phyloP scores from a whole-genome alignment of 2,113 vertebrate genomes.

The Charadrius vociferus region DNA sequence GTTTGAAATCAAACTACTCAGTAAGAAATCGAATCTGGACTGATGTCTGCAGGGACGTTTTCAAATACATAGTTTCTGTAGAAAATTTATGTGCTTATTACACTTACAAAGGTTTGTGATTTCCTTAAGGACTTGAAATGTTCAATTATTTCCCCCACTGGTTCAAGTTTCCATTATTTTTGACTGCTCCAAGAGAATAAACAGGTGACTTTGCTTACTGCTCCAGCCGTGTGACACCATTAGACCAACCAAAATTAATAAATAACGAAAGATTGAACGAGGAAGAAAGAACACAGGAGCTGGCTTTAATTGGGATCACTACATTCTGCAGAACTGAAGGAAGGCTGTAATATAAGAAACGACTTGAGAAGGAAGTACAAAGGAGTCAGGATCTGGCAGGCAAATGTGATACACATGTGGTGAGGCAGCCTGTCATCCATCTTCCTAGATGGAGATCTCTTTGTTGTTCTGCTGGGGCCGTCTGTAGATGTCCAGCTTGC shows the following conservation, averaged over 20 bases:
- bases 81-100: neutral
- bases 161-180: neutral
- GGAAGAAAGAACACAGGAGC: neutral
- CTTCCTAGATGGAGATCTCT: neutral
- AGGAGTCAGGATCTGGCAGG: slow-evolving; percentile 33
- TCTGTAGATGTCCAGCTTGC: neutral
- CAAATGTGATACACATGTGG: slow-evolving; percentile 6
- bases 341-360: neutral
- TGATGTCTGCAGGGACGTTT: neutral
- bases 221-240: neutral
- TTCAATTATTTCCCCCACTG: neutral
- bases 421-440: slow-evolving; percentile 13
- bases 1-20: too few species aligned
- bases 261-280: neutral
- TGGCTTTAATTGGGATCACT: slow-evolving; percentile 10
- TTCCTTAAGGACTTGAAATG: slow-evolving; percentile 17
- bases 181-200: slow-evolving; percentile 30
- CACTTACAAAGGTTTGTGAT: neutral
- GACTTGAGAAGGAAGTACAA: slow-evolving; percentile 30
- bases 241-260: slow-evolving; percentile 24
- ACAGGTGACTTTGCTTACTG: slow-evolving; percentile 1
- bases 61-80: neutral
- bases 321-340: neutral
- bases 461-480: neutral
- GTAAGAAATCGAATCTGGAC: neutral